Conservation (phyloP, 64 coral and sea anemone species). For the Trachythela sp. region DNA sequence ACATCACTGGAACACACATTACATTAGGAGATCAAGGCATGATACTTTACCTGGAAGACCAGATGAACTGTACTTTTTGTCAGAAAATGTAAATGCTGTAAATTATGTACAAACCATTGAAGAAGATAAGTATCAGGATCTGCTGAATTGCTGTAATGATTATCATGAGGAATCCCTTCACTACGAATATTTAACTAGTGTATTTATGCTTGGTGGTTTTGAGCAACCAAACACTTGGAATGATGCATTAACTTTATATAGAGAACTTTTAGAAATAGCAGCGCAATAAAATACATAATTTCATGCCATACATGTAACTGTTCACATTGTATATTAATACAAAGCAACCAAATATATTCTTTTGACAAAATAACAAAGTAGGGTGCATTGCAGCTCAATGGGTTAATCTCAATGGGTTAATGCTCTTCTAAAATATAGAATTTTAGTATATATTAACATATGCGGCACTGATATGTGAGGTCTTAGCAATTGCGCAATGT, state of each 20-base stretch:
- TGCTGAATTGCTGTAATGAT: background rate
- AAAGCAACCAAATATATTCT: no score
- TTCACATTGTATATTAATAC: no score
- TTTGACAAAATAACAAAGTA: no score
- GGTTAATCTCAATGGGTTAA: no score
- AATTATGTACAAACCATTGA: background rate
- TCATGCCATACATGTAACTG: background rate
- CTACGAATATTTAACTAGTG: background rate
- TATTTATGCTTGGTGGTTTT: background rate
- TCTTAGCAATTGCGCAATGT: no score
- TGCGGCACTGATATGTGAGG: no score
- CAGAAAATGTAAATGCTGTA: background rate
- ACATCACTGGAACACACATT: background rate
- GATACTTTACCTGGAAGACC: background rate
- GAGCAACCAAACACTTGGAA: background rate
- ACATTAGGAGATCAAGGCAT: background rate
- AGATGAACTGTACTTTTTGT: background rate
- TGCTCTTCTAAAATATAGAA: no score
- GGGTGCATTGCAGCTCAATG: no score
- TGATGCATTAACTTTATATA: background rate
- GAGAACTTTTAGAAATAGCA: background rate
- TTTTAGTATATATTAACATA: no score
- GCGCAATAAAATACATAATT: background rate
- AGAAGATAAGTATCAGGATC: background rate
- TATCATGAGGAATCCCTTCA: background rate